Evolutionary conservation across 2,888 invertebrate genomes (phyloP).

Genomic region (Dolichopus griseipennis): DNA sequence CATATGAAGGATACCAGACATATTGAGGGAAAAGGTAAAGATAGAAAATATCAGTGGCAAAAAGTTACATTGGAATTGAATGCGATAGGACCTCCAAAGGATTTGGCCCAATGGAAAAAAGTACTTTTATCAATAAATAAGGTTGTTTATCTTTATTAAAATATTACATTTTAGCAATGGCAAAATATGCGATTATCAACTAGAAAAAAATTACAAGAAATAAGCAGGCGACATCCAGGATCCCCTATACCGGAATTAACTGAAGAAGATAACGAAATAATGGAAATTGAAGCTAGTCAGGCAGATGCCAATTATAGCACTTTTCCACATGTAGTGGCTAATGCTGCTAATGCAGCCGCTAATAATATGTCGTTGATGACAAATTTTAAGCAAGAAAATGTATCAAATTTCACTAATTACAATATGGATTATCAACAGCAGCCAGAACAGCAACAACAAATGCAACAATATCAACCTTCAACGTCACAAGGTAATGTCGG

Average conservation of each 20-base stretch:
- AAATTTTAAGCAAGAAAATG: slow-evolving; percentile 7
- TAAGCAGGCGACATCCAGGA: neutral
- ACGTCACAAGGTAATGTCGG: neutral
- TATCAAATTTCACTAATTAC: neutral
- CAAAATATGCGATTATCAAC: neutral
- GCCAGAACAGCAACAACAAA: neutral
- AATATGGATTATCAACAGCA: neutral
- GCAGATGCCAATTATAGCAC: neutral
- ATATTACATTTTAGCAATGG: neutral
- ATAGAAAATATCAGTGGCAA: slow-evolving; percentile 8
- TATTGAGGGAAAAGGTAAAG: slow-evolving; percentile 11
- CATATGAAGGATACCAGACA: slow-evolving; percentile 10
- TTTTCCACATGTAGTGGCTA: neutral
- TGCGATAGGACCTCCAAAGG: neutral
- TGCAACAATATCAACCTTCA: neutral
- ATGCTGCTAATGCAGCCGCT: neutral
- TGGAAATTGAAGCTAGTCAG: neutral
- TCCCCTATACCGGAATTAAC: neutral
- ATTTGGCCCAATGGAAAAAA: neutral
- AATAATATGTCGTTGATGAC: neutral
- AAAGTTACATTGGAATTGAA: neutral
- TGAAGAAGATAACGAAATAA: neutral
- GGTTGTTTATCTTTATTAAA: neutral
- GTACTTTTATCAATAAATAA: neutral
- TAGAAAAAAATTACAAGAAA: neutral